Conservation (phyloP, 2,888 invertebrate species). For the Tiliacea aurago region DNA sequence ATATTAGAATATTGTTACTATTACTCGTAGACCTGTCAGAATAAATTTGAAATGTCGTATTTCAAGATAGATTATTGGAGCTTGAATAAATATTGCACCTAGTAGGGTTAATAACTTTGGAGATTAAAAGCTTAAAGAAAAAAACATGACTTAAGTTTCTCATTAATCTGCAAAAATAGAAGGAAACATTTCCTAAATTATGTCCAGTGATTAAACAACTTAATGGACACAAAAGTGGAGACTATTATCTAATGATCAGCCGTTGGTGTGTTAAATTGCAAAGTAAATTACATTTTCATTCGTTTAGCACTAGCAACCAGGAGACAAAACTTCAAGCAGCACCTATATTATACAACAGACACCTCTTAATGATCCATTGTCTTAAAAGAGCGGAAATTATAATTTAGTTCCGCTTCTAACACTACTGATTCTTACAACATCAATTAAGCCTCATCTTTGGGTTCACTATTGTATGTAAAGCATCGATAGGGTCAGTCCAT, state of each 20-base stretch:
- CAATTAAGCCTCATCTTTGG: conserved; percentile 62
- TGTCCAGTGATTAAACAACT: conserved; percentile 15
- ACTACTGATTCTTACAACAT: conserved; percentile 64
- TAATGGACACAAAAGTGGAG: conserved; percentile 40
- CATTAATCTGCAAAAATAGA: not conserved
- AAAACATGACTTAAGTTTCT: not conserved
- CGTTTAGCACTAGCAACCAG: conserved; percentile 51
- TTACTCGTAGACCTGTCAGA: conserved; percentile 34
- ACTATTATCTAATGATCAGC: conserved; percentile 62
- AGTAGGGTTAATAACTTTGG: not conserved
- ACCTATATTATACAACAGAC: conserved; percentile 69
- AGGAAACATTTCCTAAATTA: conserved; percentile 10
- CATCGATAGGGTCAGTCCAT: conserved; percentile 58
- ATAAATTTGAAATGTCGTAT: conserved; percentile 31
- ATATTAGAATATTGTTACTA: conserved; percentile 55
- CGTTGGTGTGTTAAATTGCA: conserved; percentile 67
- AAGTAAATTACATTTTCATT: conserved; percentile 66
- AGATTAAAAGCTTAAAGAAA: not conserved
- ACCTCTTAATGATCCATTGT: conserved; percentile 75
- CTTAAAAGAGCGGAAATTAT: conserved; percentile 73
- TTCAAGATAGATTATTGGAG: conserved; percentile 14
- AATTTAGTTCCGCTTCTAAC: conserved; percentile 82
- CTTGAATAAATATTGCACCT: conserved; percentile 6
- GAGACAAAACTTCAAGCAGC: conserved; percentile 44
- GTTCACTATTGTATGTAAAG: conserved; percentile 68